Base-by-base conservation (phyloP, 2,888 invertebrate genomes). In the Ypsolopha scabrella region DNA sequence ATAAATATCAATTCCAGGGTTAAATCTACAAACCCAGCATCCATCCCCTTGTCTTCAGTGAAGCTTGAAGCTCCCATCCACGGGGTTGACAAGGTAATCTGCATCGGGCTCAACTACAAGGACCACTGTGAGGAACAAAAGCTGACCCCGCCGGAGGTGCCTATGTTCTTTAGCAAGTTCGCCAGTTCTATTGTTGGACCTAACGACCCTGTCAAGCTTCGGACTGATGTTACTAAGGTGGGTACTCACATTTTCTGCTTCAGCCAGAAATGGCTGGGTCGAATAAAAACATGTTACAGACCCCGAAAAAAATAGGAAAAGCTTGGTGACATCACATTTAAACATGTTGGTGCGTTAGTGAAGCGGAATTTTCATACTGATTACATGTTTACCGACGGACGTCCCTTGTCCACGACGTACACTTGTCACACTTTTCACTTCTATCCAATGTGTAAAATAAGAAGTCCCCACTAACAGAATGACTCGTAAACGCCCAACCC, bases 101-200 rank as follows among this genome's bases (percentile, higher is more conserved):
- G 96, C 65, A 90, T 96, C 10, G 95, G 95, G 0, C 86, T 96
- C 54, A 97, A 97, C 75, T 97, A 97, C 75, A 70, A 82, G 51
- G 96, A 95, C 41, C 96, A 96, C 64, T 96, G 96, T 62, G 87
- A 89, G 50, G 96, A 97, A 67, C 95, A 95, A 68, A 92, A 93
- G 14, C 68, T 91, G 11, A 88, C 90, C 0, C 80, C 89, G 1
- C 94, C 94, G 0, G 82, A 87, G 13, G 92, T 93, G 56, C 97
- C 97, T 0, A 92, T 95, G 70, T 91, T 96, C 60, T 97, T 96
- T 77, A 94, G 91, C 74, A 97, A 97, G 80, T 96, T 95, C 67
- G 85, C 94, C 0, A 94, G 94, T 57, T 88, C 90, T 37, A 89
- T 97, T 34, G 87, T 92, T 24, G 95, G 95, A 0, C 93, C 93